These are phyloP conservation scores for Macropodus opercularis DNA, from an alignment of 2,797 vertebrate species.

Conservation along the genomic window DNA sequence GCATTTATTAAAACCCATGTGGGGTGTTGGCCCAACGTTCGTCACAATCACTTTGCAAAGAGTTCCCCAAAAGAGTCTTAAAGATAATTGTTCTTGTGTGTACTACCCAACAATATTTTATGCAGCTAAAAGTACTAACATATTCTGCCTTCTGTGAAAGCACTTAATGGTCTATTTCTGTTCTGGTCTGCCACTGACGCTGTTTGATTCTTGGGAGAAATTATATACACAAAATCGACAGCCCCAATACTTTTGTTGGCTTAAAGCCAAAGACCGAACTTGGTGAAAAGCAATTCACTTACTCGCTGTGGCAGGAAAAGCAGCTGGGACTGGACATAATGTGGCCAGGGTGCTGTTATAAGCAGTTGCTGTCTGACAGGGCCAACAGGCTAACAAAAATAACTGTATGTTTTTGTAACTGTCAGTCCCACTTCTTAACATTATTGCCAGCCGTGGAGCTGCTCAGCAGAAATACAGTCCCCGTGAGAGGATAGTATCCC, in stretches of 20 bases:
- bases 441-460: not conserved
- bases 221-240: slow-evolving; percentile 24
- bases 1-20: slow-evolving; percentile 47
- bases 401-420: not conserved
- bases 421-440: not conserved
- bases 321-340: slow-evolving; percentile 32
- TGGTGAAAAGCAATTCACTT: slow-evolving; percentile 24
- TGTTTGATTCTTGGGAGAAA: slow-evolving; percentile 40
- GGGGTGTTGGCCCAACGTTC: slow-evolving; percentile 35
- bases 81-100: slow-evolving; percentile 61
- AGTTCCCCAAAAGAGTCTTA: slow-evolving; percentile 35
- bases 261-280: slow-evolving; percentile 17
- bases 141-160: slow-evolving; percentile 66
- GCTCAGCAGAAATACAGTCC: no score
- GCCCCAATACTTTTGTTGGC: slow-evolving; percentile 49
- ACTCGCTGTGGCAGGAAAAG: slow-evolving; percentile 9
- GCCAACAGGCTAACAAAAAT: slow-evolving; percentile 14
- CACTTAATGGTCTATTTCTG: slow-evolving; percentile 59
- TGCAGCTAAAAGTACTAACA: slow-evolving; percentile 52
- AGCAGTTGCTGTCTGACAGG: slow-evolving; percentile 8
- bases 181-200: slow-evolving; percentile 28
- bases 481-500: no score
- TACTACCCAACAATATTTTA: slow-evolving; percentile 33
- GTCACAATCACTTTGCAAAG: slow-evolving; percentile 44
- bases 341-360: slow-evolving; percentile 6